Conservation (phyloP, 2,888 invertebrate species). For the Gnatocerus cornutus region DNA sequence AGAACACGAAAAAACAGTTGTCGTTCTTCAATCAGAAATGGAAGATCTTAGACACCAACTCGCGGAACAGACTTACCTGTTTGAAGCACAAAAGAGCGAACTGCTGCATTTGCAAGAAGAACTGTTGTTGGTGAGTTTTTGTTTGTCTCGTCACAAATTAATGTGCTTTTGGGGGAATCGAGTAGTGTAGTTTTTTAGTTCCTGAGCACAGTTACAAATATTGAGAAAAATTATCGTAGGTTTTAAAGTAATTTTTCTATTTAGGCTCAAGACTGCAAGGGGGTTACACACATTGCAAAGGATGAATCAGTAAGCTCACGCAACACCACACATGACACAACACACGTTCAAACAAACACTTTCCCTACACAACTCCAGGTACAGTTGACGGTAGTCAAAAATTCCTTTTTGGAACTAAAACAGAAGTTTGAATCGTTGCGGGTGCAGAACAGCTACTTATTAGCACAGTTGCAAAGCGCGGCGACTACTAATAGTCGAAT, state of each 20-base stretch:
- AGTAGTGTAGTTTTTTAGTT: too few species aligned
- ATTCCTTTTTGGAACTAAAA: constrained; percentile 29
- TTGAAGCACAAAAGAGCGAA: constrained; percentile 55
- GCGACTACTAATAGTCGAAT: constrained; percentile 24
- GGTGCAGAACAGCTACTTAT: constrained; percentile 34
- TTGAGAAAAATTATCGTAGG: not conserved
- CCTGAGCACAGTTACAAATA: too few species aligned
- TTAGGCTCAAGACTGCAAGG: constrained; percentile 46
- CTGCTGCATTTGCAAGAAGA: constrained; percentile 55
- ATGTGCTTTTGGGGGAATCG: too few species aligned
- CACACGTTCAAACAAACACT: constrained; percentile 32
- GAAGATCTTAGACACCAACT: constrained; percentile 51
- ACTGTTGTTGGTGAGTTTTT: constrained; percentile 53
- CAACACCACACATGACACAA: constrained; percentile 33
- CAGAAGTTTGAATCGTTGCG: constrained; percentile 36
- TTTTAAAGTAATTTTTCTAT: constrained; percentile 6
- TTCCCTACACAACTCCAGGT: constrained; percentile 41
- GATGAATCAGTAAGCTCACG: constrained; percentile 41
- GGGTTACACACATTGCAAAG: not conserved
- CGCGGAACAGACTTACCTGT: constrained; percentile 49
- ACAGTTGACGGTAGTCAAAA: constrained; percentile 43
- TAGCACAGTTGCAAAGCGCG: constrained; percentile 41
- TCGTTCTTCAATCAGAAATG: constrained; percentile 54
- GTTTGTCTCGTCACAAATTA: too few species aligned
- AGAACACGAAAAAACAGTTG: constrained; percentile 48